Base-by-base conservation (phyloP, 2,888 invertebrate species). In the Leucophenga montana region DNA sequence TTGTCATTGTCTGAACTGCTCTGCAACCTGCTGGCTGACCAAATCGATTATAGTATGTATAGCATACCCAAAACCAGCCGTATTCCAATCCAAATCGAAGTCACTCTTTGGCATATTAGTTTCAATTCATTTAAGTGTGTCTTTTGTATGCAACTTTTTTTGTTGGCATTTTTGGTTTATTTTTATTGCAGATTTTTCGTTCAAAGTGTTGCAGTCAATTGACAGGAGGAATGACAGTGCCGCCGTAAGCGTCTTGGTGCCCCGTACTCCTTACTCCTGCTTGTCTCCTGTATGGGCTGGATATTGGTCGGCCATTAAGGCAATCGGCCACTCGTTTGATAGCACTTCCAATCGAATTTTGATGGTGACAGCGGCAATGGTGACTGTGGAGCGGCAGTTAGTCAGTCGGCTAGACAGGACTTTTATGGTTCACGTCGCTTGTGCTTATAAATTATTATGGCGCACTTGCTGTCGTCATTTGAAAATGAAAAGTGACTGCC, bases 51-150 rank as follows among this genome's bases (percentile, higher is more conserved):
- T 39, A n/a, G n/a, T n/a, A n/a, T n/a, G n/a, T n/a, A 39, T 39
- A 11, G 9, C 39, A 39, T 5, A 39, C 8, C 8, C 8, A 39
- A 39, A 39, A 5, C 8, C 39, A 61, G n/a, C 16, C 13, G 61
- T n/a, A 39, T 39, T 61, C 16, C 59, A 39, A 16, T 39, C 18
- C 31, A 39, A 31, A 62, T 46, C 62, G 62, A 79, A 79, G 80
- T 80, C 80, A 79, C 84, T 39, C 39, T 81, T 82, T 81, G 83
- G 84, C 82, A 84, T 83, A 83, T 83, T 83, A 83, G 82, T 83
- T 83, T 84, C 82, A 83, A 84, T 83, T 84, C 84, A 82, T 83
- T 83, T 75, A 9, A 74, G 75, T 79, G 77, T 81, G 78, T 83
- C 83, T 82, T 81, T 81, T 83, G 83, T 74, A 72, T 73, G 67